Conservation (phyloP, 2,888 invertebrate species). For the Stratiomys singularior region DNA sequence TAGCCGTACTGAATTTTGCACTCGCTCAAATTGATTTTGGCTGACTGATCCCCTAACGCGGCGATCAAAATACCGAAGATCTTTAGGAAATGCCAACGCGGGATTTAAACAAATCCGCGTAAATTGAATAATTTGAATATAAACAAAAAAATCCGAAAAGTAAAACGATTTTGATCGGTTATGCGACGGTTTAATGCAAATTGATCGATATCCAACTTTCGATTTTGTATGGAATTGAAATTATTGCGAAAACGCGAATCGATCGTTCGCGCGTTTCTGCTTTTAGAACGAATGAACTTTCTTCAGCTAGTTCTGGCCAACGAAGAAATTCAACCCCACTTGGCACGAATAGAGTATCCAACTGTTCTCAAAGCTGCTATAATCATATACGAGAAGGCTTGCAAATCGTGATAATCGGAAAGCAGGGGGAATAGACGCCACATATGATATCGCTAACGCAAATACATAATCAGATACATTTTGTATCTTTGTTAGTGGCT, state of each 20-base stretch:
- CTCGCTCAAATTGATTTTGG: not conserved
- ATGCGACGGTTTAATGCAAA: not conserved
- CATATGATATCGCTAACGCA: too few relatives aligned
- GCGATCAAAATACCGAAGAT: not conserved
- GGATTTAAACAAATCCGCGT: slow-evolving; percentile 6
- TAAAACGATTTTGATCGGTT: slow-evolving; percentile 24
- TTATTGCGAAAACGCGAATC: slow-evolving; percentile 32
- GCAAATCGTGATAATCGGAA: not conserved
- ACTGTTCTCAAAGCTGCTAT: not conserved
- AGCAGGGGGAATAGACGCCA: not conserved
- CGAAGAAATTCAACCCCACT: not conserved
- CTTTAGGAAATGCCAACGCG: not conserved
- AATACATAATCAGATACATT: too few relatives aligned
- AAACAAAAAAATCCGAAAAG: slow-evolving; percentile 27
- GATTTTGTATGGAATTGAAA: not conserved
- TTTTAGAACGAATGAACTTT: not conserved
- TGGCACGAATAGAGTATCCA: not conserved
- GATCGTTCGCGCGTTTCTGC: slow-evolving; percentile 3
- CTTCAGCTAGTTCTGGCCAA: not conserved
- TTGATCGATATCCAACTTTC: not conserved
- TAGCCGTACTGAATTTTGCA: not conserved
- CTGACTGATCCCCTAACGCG: not conserved
- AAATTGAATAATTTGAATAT: not conserved
- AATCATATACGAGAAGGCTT: not conserved
- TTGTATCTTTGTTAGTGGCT: too few relatives aligned